Evolutionary conservation across 2,113 vertebrate species (phyloP), one percentile per base, ranked within the genome.

Genomic region (Propithecus coquereli): DNA sequence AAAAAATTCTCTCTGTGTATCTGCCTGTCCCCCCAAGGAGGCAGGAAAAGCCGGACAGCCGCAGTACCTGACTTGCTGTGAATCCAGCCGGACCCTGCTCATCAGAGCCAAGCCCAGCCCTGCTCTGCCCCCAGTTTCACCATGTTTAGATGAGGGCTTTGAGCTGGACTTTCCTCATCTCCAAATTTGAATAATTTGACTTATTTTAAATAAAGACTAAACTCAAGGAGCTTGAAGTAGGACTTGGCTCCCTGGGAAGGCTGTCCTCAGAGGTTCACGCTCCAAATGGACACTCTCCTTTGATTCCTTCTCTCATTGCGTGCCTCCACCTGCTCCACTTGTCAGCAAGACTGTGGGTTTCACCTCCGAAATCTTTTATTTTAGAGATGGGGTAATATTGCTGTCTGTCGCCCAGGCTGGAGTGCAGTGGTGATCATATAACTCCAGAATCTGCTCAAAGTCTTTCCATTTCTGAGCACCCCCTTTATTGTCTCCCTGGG

Each of bases 261-360:
- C 61, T 47, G n/a, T 76, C 93, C 54, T 47, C 10, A 2, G 81
- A 1, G 6, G 40, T 63, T 63, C 34, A 27, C 23, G 14, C 30
- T n/a, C 65, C 34, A 23, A 17, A 37, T 1, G 1, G 8, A 18
- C 6, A 61, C 34, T 73, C 11, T 3, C 34, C 79, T 22, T 63
- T 6, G 43, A 11, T 7, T n/a, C 34, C 13, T 54, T 16, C 34
- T 40, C 10, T 20, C 34, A 37, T 23, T 7, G 0, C 11, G 3
- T 0, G 0, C n/a, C 57, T 1, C 20, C 5, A 22, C 45, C 20
- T 4, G 14, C 3, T 34, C 34, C 16, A 1, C 20, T 43, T 23
- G n/a, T 16, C 10, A 9, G 32, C 27, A 30, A 34, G 22, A n/a
- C 7, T 9, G 1, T 0, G 45, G 40, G 27, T 27, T 30, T 74